Base-by-base conservation (phyloP, 2,888 invertebrate genomes). In the Drosophila parthenogenetica region DNA sequence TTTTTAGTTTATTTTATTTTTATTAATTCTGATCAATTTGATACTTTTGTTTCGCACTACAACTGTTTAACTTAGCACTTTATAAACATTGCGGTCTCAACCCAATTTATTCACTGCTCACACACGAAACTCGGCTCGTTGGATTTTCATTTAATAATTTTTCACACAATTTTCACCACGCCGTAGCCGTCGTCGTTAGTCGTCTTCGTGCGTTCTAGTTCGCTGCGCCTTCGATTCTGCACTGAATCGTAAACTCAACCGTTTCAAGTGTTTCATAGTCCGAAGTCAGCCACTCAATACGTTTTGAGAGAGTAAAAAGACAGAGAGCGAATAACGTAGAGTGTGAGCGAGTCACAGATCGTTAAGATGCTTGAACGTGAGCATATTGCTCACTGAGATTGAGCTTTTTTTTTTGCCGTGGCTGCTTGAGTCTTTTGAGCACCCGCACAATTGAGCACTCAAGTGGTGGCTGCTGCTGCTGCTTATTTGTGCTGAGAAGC, bases 181-280 rank as follows among this genome's bases (percentile, higher is more conserved):
- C 48, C 50, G 35, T 22, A 65, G 53, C 58, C 66, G 76, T 45
- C 64, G 76, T 42, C 46, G 51, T 17, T 37, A 5, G 17, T 13
- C 53, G 61, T 60, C 57, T 48, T 45, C 29, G 5, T 13, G n/a
- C 72, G 82, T 81, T 90, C 90, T 79, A 85, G 74, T 77, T 73
- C 77, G 90, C 71, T 83, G 87, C 75, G 84, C 87, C 78, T 82
- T 83, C 88, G 78, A 79, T 87, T 87, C 79, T 85, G 88, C 79
- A 91, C 90, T 91, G 89, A 90, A 85, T 77, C 81, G 78, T 71
- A 71, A 81, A 81, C 78, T 74, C 76, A 79, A 83, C 67, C 82
- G 89, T 77, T 87, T 86, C 87, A 83, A 76, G 87, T 81, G 62
- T 89, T 90, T 90, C 86, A 70, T 78, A 60, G 54, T 63, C 67